Evolutionary conservation across 2,797 vertebrate species (phyloP).

Genomic region (Callimico goeldii): DNA sequence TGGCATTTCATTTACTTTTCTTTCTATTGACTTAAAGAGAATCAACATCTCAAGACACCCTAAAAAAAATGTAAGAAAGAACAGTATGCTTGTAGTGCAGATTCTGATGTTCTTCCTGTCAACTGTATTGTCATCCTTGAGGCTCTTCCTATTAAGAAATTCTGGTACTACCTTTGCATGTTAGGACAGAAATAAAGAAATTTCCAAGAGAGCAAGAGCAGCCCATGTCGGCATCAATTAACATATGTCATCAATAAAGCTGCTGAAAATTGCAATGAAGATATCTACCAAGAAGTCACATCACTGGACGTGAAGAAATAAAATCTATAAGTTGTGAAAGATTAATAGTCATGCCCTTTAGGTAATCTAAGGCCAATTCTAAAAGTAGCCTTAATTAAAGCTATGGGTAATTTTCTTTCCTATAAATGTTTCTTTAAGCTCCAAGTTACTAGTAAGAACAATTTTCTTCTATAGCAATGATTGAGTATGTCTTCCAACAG

Average conservation of each 20-base stretch:
- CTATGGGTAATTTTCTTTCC: background rate
- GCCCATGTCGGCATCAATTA: background rate
- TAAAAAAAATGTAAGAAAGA: background rate
- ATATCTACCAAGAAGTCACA: background rate
- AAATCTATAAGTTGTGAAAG: background rate
- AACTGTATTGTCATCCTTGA: background rate
- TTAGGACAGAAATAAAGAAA: constrained; percentile 8
- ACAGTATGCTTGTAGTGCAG: background rate
- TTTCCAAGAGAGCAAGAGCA: background rate
- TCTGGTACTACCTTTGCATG: background rate
- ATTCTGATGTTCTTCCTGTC: background rate
- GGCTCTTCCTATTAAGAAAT: background rate
- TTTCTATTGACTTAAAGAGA: background rate
- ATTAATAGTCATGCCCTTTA: background rate
- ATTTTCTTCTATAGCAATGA: background rate
- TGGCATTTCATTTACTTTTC: background rate
- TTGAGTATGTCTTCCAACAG: background rate
- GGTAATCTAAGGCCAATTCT: background rate
- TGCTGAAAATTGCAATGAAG: background rate
- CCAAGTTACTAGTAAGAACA: background rate
- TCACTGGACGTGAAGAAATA: background rate
- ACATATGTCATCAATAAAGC: background rate
- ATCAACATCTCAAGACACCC: background rate
- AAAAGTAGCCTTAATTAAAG: background rate
- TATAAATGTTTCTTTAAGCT: background rate